A percentile compares a stretch with the other conserved stretches of the same genome.
phyloP scores from a whole-genome alignment of 1,140 invertebrate genomes.

The Solen grandis region DNA sequence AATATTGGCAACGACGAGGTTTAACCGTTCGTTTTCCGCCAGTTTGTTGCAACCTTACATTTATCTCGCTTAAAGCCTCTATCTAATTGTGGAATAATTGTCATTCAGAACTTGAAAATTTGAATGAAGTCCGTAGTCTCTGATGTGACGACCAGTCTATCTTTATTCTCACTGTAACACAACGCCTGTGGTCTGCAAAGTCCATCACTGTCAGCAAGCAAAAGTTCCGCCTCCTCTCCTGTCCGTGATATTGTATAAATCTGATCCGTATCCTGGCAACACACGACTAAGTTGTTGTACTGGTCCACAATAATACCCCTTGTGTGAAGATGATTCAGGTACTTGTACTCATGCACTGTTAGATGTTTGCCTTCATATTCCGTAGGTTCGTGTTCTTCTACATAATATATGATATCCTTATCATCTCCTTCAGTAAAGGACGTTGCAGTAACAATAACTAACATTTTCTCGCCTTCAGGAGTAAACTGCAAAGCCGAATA shows the following conservation, averaged over 20 bases:
- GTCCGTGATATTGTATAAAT: constrained; percentile 38
- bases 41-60: too few relatives aligned
- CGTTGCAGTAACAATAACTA: neutral
- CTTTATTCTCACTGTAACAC: constrained; percentile 35
- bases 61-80: too few relatives aligned
- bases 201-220: constrained; percentile 42
- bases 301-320: constrained; percentile 27
- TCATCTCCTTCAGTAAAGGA: constrained; percentile 18
- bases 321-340: constrained; percentile 33
- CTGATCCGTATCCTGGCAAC: constrained; percentile 47
- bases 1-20: too few relatives aligned
- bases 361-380: neutral
- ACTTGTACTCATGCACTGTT: constrained; percentile 36
- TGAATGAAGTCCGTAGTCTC: constrained; percentile 47
- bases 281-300: constrained; percentile 21
- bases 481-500: neutral
- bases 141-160: constrained; percentile 38
- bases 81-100: too few relatives aligned
- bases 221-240: constrained; percentile 28
- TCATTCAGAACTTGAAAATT: constrained; percentile 50
- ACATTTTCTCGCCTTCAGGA: neutral
- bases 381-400: constrained; percentile 6
- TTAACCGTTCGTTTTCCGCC: too few relatives aligned
- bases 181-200: constrained; percentile 33
- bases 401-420: neutral